Conservation (phyloP, 2,797 vertebrate genomes). For the Melanotaenia maccullochi region DNA sequence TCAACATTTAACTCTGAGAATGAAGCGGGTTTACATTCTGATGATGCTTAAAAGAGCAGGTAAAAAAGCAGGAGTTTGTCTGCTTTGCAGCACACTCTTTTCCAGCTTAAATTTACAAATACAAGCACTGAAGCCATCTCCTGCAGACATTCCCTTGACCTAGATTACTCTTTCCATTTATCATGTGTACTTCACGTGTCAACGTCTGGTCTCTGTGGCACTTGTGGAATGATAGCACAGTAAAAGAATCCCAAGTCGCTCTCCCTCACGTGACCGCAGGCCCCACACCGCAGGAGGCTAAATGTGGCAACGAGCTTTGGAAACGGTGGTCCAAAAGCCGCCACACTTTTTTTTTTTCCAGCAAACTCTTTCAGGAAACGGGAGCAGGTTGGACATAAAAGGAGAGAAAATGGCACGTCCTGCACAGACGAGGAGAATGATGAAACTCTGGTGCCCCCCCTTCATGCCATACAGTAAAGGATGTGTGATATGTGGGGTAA, state of each 20-base stretch:
- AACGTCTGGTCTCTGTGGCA: constrained; percentile 63
- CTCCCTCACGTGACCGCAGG: constrained; percentile 50
- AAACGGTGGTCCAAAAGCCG: constrained; percentile 68
- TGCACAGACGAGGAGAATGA: constrained; percentile 54
- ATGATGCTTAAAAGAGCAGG: neutral
- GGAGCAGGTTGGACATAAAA: constrained; percentile 67
- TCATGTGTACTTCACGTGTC: constrained; percentile 60
- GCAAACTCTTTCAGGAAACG: constrained; percentile 68
- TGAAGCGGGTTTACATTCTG: neutral
- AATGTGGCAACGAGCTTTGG: constrained; percentile 63
- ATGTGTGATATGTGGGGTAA: constrained; percentile 56
- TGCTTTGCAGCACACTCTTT: neutral
- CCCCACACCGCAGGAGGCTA: constrained; percentile 43
- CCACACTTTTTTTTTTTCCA: constrained; percentile 69
- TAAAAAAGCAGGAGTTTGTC: neutral
- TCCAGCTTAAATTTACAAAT: constrained; percentile 7
- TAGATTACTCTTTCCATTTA: constrained; percentile 50
- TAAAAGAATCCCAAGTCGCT: constrained; percentile 58
- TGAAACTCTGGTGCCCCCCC: constrained; percentile 47
- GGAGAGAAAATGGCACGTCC: constrained; percentile 6
- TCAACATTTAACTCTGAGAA: constrained; percentile 14
- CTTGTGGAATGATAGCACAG: constrained; percentile 72
- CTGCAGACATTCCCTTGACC: constrained; percentile 48
- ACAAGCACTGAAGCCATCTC: neutral
- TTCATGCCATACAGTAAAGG: constrained; percentile 25